Percentiles rank a stretch among this genome's conserved stretches.
These are phyloP conservation scores for Corythaixoides concolor DNA, from an alignment of 2,113 vertebrate genomes.

Conservation along the genomic window DNA sequence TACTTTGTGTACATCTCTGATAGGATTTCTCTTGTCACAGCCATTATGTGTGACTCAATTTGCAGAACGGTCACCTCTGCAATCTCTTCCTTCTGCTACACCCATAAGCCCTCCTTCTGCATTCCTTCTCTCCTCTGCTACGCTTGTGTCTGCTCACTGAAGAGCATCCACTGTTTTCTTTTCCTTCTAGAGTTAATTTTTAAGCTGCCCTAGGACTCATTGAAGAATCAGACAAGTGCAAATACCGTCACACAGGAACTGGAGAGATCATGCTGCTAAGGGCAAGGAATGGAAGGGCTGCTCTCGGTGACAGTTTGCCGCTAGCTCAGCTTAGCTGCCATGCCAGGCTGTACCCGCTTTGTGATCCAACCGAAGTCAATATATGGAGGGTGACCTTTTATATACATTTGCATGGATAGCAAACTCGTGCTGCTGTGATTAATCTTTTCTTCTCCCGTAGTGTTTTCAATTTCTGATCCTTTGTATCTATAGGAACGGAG, in stretches of 20 bases:
- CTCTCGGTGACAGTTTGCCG: not conserved
- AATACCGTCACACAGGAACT: not conserved
- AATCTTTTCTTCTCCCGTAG: not conserved
- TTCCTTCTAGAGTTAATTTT: not conserved
- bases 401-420: not conserved
- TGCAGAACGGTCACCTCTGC: not conserved
- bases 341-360: not conserved
- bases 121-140: not conserved
- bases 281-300: not conserved
- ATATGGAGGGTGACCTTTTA: not conserved
- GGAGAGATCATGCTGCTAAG: not conserved
- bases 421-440: not conserved
- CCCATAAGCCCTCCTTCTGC: not conserved
- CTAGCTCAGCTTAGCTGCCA: not conserved
- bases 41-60: not conserved
- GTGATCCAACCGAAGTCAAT: not conserved
- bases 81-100: not conserved
- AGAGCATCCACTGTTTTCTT: not conserved
- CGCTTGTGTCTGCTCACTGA: not conserved
- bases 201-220: not conserved
- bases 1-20: not conserved
- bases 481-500: conserved; percentile 1
- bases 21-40: not conserved
- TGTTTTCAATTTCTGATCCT: not conserved
- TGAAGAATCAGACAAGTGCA: not conserved